Base-by-base conservation (phyloP, 1,140 invertebrate genomes). In the Limonius californicus region DNA sequence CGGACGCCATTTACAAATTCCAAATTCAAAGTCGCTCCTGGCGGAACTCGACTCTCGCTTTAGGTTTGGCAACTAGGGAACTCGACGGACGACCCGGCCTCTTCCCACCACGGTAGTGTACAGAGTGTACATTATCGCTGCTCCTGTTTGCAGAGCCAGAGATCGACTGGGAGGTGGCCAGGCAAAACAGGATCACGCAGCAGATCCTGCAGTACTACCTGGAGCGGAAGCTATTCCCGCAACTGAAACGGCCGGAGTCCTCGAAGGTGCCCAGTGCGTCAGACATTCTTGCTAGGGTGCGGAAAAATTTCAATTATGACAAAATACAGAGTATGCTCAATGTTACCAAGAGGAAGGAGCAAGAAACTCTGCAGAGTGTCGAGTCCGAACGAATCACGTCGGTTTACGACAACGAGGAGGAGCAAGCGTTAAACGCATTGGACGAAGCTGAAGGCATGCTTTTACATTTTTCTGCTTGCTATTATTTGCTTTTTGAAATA, bases 161-260 rank as follows among this genome's bases (percentile, higher is more conserved):
- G 20, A 58, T 72, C 54, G 85, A 83, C 74, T 77, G 79, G 63
- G 86, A 87, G 75, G 72, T 87, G 72, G 82, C 82, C 67, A 76
- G 85, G 45, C 85, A 88, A 80, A 88, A 88, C 78, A 81, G 81
- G 74, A 87, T 87, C 72, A 88, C 86, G 15, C 81, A 85, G 72
- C 84, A 87, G 77, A 87, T 88, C 63, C 79, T 88, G 57, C 84
- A 86, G 71, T 85, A 85, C 62, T 88, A 83, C 71, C 79, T 88
- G 55, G 85, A 87, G 73, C 81, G 84, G 67, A 82, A 83, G 18
- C 69, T 87, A 20, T 84, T 82, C 70, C 81, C 81, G 8, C 73
- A 81, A 64, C 73, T 75, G 12, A 79, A 75, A 65, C 78, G 78
- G 4, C 74, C 72, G 19, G 73, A 35, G 12, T 61, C 32, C 78